A percentile compares a stretch with the other conserved stretches of the same genome.
Conservation (phyloP, 2,888 invertebrate genomes). For the Catocala fraxini region DNA sequence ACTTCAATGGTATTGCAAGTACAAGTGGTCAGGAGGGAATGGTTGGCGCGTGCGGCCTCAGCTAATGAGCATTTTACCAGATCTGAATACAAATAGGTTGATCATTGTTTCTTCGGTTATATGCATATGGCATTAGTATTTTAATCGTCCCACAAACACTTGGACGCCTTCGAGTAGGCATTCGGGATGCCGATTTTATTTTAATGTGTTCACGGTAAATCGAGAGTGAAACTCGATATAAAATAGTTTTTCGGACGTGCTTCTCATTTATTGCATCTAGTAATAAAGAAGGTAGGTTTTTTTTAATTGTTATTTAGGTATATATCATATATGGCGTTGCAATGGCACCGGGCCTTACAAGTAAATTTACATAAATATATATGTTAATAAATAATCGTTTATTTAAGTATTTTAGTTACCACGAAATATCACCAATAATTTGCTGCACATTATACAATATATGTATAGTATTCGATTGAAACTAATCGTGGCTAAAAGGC, state of each 20-base stretch:
- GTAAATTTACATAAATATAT: too few species aligned
- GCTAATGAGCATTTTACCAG: slow-evolving; percentile 64
- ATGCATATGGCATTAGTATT: slow-evolving; percentile 36
- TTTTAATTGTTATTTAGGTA: neutral
- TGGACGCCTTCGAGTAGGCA: slow-evolving; percentile 21
- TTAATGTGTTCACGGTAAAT: slow-evolving; percentile 16
- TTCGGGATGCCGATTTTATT: slow-evolving; percentile 18
- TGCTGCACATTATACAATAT: too few species aligned
- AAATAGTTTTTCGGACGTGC: slow-evolving; percentile 9
- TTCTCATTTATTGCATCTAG: slow-evolving; percentile 6
- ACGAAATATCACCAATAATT: too few species aligned
- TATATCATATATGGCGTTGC: too few species aligned
- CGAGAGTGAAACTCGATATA: slow-evolving; percentile 40
- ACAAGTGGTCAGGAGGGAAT: slow-evolving; percentile 32
- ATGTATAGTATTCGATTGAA: too few species aligned
- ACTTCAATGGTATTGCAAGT: neutral
- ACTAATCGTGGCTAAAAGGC: too few species aligned
- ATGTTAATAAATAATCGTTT: too few species aligned
- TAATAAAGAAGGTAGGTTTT: slow-evolving; percentile 13
- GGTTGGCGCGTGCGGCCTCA: slow-evolving; percentile 69
- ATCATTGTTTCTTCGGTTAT: slow-evolving; percentile 26
- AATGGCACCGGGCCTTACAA: too few species aligned
- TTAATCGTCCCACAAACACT: slow-evolving; percentile 3
- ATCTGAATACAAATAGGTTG: slow-evolving; percentile 66
- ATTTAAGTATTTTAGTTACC: too few species aligned